Evolutionary conservation across 1,140 invertebrate species (phyloP), one percentile per base, ranked within the genome.

Genomic region (Tribolium castaneum): DNA sequence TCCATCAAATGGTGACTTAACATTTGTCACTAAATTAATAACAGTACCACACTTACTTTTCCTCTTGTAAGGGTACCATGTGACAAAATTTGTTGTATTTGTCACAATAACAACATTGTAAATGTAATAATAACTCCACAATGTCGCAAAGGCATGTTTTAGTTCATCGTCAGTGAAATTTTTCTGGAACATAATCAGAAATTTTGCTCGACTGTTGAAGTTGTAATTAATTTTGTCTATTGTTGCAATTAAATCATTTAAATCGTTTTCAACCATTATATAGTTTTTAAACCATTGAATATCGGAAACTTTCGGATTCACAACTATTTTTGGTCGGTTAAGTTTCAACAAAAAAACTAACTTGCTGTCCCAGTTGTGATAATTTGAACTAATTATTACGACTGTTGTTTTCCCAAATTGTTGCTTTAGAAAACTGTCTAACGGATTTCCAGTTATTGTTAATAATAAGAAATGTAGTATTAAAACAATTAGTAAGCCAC

Each of bases 351-450:
- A 2, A 14, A 10, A 51, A 1, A 19, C 2, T 1, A 19, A 2
- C 2, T 19, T 19, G 6, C 13, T 1, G 2, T 51, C n/a, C n/a
- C n/a, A 51, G 14, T 51, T 14, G 0, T 51, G 50, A 51, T n/a
- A 51, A 51, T 51, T 51, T 51, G 50, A 51, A 51, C 50, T 51
- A 2, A 51, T 51, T 13, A n/a, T 51, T 12, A 12, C n/a, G 50
- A 51, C 12, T 51, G 50, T 7, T n/a, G 2, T 4, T 86, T 76
- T 39, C 4, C 9, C 0, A 39, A 39, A 39, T 39, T 39, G 34
- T 89, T 5, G 16, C 16, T 19, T 19, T 19, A 19, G 16, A 2
- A 19, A 19, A 19, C 16, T 19, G 16, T 19, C 16, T 19, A 19
- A 19, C 1, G 16, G 16, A 19, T 19, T 19, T 19, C 16, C 16